Percentiles rank a stretch among this genome's conserved stretches.
Conservation (phyloP, 2,113 vertebrate genomes). For the Xenopus borealis region DNA sequence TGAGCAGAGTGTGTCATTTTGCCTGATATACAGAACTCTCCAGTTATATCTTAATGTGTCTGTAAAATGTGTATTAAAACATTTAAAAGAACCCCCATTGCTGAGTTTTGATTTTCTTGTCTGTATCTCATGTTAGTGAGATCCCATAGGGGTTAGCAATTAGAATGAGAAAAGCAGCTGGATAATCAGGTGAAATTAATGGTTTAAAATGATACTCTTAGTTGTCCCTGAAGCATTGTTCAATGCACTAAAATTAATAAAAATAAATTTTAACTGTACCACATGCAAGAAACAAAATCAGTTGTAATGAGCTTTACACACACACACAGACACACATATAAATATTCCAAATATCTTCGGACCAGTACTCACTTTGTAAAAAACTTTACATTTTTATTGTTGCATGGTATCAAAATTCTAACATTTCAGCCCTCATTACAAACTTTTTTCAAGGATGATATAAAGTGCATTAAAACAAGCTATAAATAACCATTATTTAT, state of each 20-base stretch:
- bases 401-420: too few species aligned
- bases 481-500: too few species aligned
- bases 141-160: slow-evolving; percentile 65
- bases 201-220: slow-evolving; percentile 65
- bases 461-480: too few species aligned
- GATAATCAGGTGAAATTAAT: slow-evolving; percentile 73
- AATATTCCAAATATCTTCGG: too few species aligned
- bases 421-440: too few species aligned
- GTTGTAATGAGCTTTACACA: too few species aligned
- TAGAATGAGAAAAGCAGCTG: slow-evolving; percentile 64
- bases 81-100: slow-evolving; percentile 55
- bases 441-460: too few species aligned
- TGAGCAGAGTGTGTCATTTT: slow-evolving; percentile 19
- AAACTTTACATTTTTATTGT: too few species aligned
- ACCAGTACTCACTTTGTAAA: too few species aligned
- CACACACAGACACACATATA: too few species aligned
- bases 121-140: slow-evolving; percentile 66
- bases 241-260: slow-evolving; percentile 52
- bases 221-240: slow-evolving; percentile 61
- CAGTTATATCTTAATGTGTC: slow-evolving; percentile 23
- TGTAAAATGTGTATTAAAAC: slow-evolving; percentile 29
- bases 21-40: slow-evolving; percentile 16
- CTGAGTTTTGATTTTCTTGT: slow-evolving; percentile 54
- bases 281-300: slow-evolving; percentile 46
- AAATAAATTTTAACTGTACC: slow-evolving; percentile 60